These are phyloP conservation scores for Coranthus polyacanthus DNA, from an alignment of 2,797 vertebrate species.

Conservation along the genomic window DNA sequence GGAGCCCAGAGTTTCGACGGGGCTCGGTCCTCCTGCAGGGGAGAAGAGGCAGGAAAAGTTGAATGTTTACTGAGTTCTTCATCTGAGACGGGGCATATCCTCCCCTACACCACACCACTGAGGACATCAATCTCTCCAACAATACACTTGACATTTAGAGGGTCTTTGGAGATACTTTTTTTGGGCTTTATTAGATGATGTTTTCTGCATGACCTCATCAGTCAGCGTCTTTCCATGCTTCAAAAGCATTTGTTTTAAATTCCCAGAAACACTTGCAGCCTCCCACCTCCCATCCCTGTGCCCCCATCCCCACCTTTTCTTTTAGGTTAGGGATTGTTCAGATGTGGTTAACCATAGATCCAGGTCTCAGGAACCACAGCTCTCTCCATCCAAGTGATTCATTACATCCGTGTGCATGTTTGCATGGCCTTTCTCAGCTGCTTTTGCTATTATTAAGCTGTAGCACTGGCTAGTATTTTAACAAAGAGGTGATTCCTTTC, in stretches of 20 bases:
- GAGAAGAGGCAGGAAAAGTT: constrained; percentile 64
- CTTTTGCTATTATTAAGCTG: constrained; percentile 51
- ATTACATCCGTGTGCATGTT: constrained; percentile 56
- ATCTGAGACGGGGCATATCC: constrained; percentile 67
- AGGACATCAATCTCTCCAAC: constrained; percentile 67
- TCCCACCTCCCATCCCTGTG: not conserved
- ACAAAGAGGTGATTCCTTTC: constrained; percentile 20
- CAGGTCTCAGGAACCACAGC: constrained; percentile 62
- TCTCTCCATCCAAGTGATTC: constrained; percentile 71
- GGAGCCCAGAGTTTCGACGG: constrained; percentile 47
- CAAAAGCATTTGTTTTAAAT: constrained; percentile 65
- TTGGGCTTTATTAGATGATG: constrained; percentile 69
- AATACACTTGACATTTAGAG: constrained; percentile 67
- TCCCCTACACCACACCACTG: constrained; percentile 53
- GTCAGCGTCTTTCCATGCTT: constrained; percentile 68
- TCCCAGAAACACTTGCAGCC: constrained; percentile 76
- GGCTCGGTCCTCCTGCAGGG: constrained; percentile 63
- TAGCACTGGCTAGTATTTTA: constrained; percentile 35
- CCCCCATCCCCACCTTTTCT: constrained; percentile 55
- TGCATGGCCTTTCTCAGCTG: constrained; percentile 45
- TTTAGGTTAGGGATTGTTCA: constrained; percentile 54
- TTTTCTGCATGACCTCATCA: constrained; percentile 77
- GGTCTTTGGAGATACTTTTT: constrained; percentile 63
- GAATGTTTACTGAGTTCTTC: constrained; percentile 71
- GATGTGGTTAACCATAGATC: constrained; percentile 78